Evolutionary conservation across 2,113 vertebrate genomes (phyloP).

Genomic region (Indicator maculatus): DNA sequence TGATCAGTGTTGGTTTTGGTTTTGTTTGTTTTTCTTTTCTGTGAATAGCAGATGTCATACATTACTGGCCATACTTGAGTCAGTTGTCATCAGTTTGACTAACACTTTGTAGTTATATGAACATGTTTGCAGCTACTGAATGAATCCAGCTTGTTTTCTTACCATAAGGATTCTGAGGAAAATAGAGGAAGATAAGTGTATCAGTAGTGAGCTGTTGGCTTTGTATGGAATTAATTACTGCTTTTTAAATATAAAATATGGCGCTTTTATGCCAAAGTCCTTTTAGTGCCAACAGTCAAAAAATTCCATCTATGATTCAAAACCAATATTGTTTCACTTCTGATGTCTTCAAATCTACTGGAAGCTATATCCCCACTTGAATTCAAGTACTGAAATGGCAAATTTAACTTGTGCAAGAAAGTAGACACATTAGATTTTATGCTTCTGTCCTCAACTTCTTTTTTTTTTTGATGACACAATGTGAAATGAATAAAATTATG

Average conservation of each 20-base stretch:
- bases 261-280: not conserved
- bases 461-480: not conserved
- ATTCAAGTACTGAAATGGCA: not conserved
- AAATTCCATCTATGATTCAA: not conserved
- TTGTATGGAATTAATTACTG: conserved; percentile 28
- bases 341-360: not conserved
- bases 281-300: conserved; percentile 11
- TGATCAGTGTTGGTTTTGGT: not conserved
- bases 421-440: not conserved
- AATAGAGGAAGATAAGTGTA: not conserved
- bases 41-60: not conserved
- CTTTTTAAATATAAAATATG: not conserved
- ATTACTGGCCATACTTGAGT: not conserved
- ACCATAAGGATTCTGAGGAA: not conserved
- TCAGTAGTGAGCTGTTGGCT: not conserved
- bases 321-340: not conserved
- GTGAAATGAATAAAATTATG: not conserved
- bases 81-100: conserved; percentile 17
- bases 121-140: conserved; percentile 24
- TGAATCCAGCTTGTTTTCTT: not conserved
- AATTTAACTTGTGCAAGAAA: not conserved
- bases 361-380: not conserved
- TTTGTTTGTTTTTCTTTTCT: not conserved
- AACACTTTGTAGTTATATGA: not conserved
- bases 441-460: not conserved